Evolutionary conservation across 2,113 vertebrate species (phyloP).

Genomic region (Pygoscelis adeliae): DNA sequence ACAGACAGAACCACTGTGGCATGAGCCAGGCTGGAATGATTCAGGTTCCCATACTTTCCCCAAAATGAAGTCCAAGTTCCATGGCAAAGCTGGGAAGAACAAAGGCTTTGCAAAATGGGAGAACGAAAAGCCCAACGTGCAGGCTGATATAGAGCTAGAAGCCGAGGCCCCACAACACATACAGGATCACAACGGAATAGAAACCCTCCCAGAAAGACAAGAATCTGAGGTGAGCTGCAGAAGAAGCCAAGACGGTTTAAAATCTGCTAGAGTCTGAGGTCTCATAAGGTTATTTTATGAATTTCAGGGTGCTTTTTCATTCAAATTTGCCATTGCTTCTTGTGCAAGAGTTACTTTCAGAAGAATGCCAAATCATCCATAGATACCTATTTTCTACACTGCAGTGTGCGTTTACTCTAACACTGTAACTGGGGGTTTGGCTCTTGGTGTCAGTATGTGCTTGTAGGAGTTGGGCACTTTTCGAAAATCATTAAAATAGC

Average conservation of each 20-base stretch:
- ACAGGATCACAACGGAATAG: slow-evolving; percentile 71
- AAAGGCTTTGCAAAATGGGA: slow-evolving; percentile 94
- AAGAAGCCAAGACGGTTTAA: neutral
- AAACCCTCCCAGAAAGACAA: slow-evolving; percentile 72
- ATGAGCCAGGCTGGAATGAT: slow-evolving; percentile 86
- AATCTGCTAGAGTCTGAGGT: neutral
- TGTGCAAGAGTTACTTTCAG: neutral
- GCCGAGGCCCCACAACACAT: slow-evolving; percentile 47
- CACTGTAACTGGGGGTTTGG: neutral
- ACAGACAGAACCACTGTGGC: slow-evolving; percentile 92
- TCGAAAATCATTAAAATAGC: neutral
- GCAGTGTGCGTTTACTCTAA: neutral
- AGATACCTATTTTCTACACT: neutral
- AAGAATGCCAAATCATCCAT: neutral
- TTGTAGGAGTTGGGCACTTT: neutral
- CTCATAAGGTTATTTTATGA: neutral
- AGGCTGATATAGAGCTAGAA: slow-evolving; percentile 66
- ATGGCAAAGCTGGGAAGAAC: slow-evolving; percentile 84
- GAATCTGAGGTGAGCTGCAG: slow-evolving; percentile 74
- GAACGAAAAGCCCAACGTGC: slow-evolving; percentile 77
- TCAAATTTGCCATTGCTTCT: neutral
- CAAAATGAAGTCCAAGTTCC: slow-evolving; percentile 91
- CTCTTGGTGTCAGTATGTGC: neutral
- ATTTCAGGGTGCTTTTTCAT: neutral
- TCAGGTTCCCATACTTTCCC: slow-evolving; percentile 94